Conservation (phyloP, 2,888 invertebrate species). For the Ganaspis brasiliensis region DNA sequence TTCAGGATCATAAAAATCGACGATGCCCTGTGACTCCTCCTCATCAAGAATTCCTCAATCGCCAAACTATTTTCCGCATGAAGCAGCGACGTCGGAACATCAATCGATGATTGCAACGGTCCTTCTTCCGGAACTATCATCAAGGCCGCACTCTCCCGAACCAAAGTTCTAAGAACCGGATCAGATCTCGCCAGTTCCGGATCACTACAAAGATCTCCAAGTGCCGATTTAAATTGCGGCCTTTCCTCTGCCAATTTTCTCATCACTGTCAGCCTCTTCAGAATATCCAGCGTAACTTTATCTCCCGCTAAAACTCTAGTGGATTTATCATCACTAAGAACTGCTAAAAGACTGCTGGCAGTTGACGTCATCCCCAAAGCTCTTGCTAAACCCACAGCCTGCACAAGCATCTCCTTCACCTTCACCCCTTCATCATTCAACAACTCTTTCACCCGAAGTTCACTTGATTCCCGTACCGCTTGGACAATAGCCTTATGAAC, state of each 20-base stretch:
- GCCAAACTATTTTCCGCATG: constrained; percentile 88
- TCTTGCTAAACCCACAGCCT: constrained; percentile 87
- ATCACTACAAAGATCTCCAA: constrained; percentile 85
- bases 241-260: constrained; percentile 86
- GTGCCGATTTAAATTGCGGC: constrained; percentile 84
- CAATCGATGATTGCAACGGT: constrained; percentile 85
- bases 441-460: constrained; percentile 83
- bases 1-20: constrained; percentile 87
- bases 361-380: constrained; percentile 86
- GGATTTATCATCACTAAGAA: constrained; percentile 83
- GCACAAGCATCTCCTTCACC: constrained; percentile 81
- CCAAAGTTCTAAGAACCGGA: constrained; percentile 86
- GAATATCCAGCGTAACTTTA: constrained; percentile 84
- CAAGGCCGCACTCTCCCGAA: constrained; percentile 88
- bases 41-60: constrained; percentile 88
- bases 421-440: constrained; percentile 82
- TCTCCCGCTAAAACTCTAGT: constrained; percentile 84
- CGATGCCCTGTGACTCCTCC: constrained; percentile 83
- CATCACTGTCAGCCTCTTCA: constrained; percentile 88
- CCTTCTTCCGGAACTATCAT: constrained; percentile 86
- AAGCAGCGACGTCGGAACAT: constrained; percentile 87
- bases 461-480: constrained; percentile 85
- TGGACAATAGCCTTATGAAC: constrained; percentile 86
- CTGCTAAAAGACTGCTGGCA: constrained; percentile 82
- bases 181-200: constrained; percentile 87